Evolutionary conservation across 2,113 vertebrate species (phyloP).

Genomic region (Peromyscus californicus): DNA sequence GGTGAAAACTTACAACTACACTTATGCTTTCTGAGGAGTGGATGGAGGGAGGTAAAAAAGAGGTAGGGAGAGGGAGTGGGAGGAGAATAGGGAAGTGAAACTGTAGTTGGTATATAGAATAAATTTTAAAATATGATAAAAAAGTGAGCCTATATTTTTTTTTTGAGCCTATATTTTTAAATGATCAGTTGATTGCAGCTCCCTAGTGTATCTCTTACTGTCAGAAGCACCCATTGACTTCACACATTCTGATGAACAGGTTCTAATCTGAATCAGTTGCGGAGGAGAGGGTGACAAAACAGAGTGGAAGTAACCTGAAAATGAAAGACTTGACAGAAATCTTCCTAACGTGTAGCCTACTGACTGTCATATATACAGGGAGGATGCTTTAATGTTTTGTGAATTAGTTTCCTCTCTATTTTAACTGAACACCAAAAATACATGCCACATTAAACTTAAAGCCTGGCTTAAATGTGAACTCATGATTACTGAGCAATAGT

Average conservation of each 20-base stretch:
- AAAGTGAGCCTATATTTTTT: not conserved
- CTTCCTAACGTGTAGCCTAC: not conserved
- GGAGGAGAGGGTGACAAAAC: not conserved
- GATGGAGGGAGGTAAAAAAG: too few relatives aligned
- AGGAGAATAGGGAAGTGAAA: too few relatives aligned
- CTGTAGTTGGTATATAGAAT: too few relatives aligned
- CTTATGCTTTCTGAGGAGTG: too few relatives aligned
- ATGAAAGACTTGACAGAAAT: not conserved
- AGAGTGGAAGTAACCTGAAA: not conserved
- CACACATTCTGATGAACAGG: not conserved
- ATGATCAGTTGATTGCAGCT: not conserved
- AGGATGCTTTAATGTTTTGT: not conserved
- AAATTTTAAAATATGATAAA: too few relatives aligned
- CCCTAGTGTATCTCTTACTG: not conserved
- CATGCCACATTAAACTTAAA: not conserved
- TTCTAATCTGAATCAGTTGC: not conserved
- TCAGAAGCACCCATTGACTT: not conserved
- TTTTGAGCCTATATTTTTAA: constrained; percentile 15
- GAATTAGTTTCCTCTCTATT: not conserved
- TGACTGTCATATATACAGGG: fast-evolving
- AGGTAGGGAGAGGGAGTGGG: too few relatives aligned
- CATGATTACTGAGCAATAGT: not conserved
- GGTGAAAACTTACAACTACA: too few relatives aligned
- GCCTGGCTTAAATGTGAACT: not conserved
- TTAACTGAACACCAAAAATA: not conserved